Percentiles rank a stretch among this genome's conserved stretches.
These are phyloP conservation scores for Corvus moneduloides DNA, from an alignment of 2,113 vertebrate species.

Conservation along the genomic window DNA sequence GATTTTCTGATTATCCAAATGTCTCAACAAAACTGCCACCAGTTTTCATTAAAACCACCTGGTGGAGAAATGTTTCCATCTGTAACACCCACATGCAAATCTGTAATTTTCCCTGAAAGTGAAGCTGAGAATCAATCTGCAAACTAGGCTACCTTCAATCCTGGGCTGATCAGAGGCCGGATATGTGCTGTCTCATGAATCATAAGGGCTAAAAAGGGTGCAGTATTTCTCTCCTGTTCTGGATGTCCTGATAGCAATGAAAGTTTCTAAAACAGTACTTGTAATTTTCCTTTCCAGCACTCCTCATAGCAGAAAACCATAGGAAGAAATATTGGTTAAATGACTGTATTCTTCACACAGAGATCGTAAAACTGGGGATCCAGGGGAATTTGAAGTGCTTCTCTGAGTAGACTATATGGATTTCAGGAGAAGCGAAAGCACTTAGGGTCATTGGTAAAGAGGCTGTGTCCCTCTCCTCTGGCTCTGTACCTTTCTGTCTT, in stretches of 20 bases:
- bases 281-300: neutral
- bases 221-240: neutral
- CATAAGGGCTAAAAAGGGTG: neutral
- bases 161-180: neutral
- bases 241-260: neutral
- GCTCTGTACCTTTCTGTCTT: neutral
- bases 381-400: neutral
- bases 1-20: neutral
- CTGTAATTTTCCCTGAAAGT: neutral
- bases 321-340: neutral
- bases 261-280: neutral
- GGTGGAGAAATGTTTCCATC: conserved; percentile 14
- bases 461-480: neutral
- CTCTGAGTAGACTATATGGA: neutral
- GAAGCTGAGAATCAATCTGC: neutral
- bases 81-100: neutral
- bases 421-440: neutral
- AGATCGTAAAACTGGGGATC: neutral
- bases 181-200: neutral
- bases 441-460: neutral
- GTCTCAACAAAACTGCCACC: neutral
- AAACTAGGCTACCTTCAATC: neutral
- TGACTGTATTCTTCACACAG: neutral
- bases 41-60: conserved; percentile 22
- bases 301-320: neutral